Base-by-base conservation (phyloP, 2,113 vertebrate genomes). In the Coracopsis vasa region DNA sequence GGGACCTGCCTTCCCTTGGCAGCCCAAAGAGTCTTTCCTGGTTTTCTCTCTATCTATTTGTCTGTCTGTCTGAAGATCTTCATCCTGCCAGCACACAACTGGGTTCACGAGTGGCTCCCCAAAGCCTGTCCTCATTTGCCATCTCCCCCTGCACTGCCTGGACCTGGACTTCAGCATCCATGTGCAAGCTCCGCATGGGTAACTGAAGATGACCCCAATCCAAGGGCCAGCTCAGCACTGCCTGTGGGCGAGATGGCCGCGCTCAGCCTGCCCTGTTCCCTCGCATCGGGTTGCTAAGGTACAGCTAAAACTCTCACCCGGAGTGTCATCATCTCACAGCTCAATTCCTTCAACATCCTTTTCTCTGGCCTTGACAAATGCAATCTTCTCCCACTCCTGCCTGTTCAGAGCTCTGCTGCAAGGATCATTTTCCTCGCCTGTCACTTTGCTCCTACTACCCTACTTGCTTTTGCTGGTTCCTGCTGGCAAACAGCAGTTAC, bases 341-440 rank as follows among this genome's bases (percentile, higher is more conserved):
- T 95, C 91, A 95, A 27, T 96, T 96, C 94, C 96, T 89, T 79
- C 94, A 84, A 86, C 94, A 95, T 95, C 93, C 96, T 95, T 92
- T 94, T 84, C 94, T 94, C 80, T 72, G 77, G 89, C 80, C 94
- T 95, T 95, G 95, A 96, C 88, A 97, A 96, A 95, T 95, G 86
- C 91, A 95, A 84, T 95, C 95, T 97, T 96, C 94, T 92, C 86
- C 93, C 73, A 79, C 77, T 95, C 90, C 83, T 95, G 93, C 93
- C 84, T 92, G 77, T 61, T 94, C 89, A 47, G 94, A 82, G 91
- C 89, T 91, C 66, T 89, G 89, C 94, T 87, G 84, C 77, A 50
- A 92, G 91, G 86, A 94, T 95, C 91, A 20, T 95, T 95, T 92
- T 96, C 94, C 86, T 90, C 1, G 13, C 94, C 95, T 96, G 95